Conservation (phyloP, 2,797 vertebrate species). For the Triplophysa bombifrons region DNA sequence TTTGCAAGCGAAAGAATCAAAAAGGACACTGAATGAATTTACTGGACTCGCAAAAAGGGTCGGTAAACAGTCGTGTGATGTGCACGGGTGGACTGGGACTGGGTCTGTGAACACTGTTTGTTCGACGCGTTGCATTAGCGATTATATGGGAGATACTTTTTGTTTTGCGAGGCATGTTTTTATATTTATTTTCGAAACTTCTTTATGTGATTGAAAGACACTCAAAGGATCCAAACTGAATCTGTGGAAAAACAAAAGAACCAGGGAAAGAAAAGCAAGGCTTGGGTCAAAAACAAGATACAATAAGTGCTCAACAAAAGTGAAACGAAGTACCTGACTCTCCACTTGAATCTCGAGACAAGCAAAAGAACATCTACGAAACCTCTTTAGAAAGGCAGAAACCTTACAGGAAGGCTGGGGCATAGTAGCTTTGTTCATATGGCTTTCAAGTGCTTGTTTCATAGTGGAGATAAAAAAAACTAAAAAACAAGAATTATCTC, state of each 20-base stretch:
- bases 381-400: slow-evolving; percentile 50
- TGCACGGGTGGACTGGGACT: slow-evolving; percentile 1
- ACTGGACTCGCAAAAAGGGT: neutral
- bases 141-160: neutral
- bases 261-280: slow-evolving; percentile 9
- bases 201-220: neutral
- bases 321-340: slow-evolving; percentile 48
- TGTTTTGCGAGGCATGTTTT: slow-evolving; percentile 13
- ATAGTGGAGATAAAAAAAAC: slow-evolving; percentile 16
- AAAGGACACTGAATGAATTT: slow-evolving; percentile 16
- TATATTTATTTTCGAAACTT: slow-evolving; percentile 13
- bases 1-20: slow-evolving; percentile 50
- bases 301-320: slow-evolving; percentile 56
- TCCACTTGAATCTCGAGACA: slow-evolving; percentile 33
- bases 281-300: slow-evolving; percentile 39
- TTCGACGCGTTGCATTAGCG: neutral
- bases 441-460: slow-evolving; percentile 57
- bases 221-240: no score
- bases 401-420: slow-evolving; percentile 39
- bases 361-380: slow-evolving; percentile 22
- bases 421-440: slow-evolving; percentile 53
- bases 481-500: neutral
- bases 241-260: slow-evolving; percentile 23
- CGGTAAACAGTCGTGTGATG: neutral
- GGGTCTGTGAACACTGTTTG: neutral